These are phyloP conservation scores for Tachysurus vachellii DNA, from an alignment of 2,113 vertebrate genomes.

Conservation along the genomic window DNA sequence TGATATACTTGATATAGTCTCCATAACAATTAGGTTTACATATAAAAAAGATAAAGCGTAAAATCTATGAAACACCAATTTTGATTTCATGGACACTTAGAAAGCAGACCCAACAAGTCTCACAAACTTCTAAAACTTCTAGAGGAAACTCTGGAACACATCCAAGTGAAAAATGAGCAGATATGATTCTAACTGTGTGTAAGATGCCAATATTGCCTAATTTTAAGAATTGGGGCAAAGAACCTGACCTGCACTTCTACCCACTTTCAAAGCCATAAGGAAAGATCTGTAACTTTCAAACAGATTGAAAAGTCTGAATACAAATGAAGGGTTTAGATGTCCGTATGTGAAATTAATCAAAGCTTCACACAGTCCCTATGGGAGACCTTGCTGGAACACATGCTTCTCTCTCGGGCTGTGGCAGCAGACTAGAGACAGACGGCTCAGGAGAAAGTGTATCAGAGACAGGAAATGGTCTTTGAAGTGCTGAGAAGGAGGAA, in stretches of 20 bases:
- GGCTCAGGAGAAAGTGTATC: slow-evolving; percentile 38
- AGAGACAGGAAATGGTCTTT: slow-evolving; percentile 55
- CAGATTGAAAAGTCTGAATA: neutral
- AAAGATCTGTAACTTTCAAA: neutral
- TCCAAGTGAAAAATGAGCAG: neutral
- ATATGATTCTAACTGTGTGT: neutral
- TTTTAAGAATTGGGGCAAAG: neutral
- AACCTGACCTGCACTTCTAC: neutral
- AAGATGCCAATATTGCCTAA: neutral
- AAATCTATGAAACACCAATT: neutral
- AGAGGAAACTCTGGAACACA: neutral
- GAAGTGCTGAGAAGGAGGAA: slow-evolving; percentile 59
- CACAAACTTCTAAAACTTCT: neutral
- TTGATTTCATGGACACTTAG: neutral
- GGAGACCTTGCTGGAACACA: slow-evolving; percentile 31
- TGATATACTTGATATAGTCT: neutral
- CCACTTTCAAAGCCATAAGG: neutral
- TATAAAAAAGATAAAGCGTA: too few species aligned
- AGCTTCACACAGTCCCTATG: slow-evolving; percentile 37
- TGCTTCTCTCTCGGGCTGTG: slow-evolving; percentile 26
- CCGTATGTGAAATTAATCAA: slow-evolving; percentile 36
- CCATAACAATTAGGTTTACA: neutral
- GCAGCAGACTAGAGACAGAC: slow-evolving; percentile 43
- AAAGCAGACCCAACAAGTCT: neutral
- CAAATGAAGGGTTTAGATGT: slow-evolving; percentile 29